These are phyloP conservation scores for Bubo scandiacus DNA, from an alignment of 2,113 vertebrate species.

Conservation along the genomic window DNA sequence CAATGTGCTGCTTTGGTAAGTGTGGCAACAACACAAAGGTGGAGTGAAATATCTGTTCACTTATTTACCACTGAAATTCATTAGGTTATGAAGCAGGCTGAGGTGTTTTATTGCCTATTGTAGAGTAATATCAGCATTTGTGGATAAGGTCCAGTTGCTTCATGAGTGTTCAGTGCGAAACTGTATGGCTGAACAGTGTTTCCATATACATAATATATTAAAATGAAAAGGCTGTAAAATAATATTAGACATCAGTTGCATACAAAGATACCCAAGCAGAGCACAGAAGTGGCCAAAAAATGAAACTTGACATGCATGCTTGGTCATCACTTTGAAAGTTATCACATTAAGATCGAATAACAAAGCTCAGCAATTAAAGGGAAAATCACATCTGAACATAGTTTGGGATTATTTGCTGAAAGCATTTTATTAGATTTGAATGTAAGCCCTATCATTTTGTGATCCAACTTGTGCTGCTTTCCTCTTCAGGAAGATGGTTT, in stretches of 20 bases:
- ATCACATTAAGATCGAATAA: background rate
- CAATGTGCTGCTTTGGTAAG: background rate
- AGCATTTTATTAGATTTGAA: background rate
- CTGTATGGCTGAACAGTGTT: background rate
- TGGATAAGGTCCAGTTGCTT: background rate
- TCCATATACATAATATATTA: background rate
- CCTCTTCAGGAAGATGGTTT: background rate
- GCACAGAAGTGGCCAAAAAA: background rate
- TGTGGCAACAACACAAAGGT: background rate
- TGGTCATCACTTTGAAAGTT: background rate
- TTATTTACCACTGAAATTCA: background rate
- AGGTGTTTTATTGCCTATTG: background rate
- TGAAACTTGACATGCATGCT: background rate
- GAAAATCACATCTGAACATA: background rate
- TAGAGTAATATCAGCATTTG: background rate
- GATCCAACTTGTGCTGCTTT: background rate
- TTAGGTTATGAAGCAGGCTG: background rate
- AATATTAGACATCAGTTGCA: background rate
- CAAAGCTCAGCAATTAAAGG: background rate
- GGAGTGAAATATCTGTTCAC: background rate
- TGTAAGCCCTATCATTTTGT: background rate
- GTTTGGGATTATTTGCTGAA: background rate
- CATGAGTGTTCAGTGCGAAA: background rate
- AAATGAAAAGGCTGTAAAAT: background rate
- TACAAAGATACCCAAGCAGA: background rate